Evolutionary conservation across 1,140 invertebrate species (phyloP).

Genomic region (Eriocheir sinensis): DNA sequence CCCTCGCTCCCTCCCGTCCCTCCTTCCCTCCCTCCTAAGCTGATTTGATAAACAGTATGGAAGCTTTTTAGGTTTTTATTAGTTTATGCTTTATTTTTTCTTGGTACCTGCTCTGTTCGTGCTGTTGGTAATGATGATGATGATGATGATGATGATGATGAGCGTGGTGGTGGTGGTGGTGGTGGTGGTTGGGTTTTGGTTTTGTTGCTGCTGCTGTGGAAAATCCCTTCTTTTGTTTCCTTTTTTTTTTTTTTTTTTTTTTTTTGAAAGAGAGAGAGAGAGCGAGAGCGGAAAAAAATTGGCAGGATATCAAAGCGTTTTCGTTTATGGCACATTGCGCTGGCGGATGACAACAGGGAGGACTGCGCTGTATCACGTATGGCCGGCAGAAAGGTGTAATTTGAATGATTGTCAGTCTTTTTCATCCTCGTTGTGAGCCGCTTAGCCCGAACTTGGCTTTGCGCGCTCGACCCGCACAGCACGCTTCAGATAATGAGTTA

Average conservation of each 20-base stretch:
- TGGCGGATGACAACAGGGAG: neutral
- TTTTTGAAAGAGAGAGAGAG: neutral
- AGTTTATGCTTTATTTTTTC: no score
- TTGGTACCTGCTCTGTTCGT: neutral
- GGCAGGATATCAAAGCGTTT: constrained; percentile 1
- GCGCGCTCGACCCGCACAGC: no score
- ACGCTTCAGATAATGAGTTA: no score
- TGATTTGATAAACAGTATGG: constrained; percentile 16
- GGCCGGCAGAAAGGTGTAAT: neutral
- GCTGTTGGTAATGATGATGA: neutral
- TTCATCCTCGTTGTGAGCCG: neutral
- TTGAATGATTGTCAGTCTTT: neutral
- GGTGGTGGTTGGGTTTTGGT: no score
- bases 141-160: neutral
- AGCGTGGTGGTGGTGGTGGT: no score
- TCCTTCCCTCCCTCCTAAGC: neutral
- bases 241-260: neutral
- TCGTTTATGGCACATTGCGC: constrained; percentile 3
- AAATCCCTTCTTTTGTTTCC: neutral
- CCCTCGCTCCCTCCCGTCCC: neutral
- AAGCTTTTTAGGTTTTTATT: neutral
- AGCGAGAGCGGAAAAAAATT: neutral
- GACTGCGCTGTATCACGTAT: neutral
- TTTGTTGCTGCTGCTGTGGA: no score
- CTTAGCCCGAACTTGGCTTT: no score